Evolutionary conservation across 1,140 invertebrate genomes (phyloP), one percentile per base, ranked within the genome.

Genomic region (Lasioglossum albipes): DNA sequence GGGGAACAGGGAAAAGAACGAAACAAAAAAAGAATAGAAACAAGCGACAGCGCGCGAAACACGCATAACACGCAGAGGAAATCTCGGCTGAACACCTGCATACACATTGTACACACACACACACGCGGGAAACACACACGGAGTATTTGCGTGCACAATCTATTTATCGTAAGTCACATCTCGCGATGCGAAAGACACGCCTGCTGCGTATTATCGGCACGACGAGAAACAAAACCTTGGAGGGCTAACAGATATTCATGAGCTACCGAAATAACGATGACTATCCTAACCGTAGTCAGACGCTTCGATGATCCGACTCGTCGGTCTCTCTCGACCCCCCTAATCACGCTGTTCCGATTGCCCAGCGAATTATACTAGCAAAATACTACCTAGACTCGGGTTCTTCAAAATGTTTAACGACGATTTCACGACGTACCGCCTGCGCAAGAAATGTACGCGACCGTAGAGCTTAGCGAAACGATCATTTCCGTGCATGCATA

Each of bases 131-230:
- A 36, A 42, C 13, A 27, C 27, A 66, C 73, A 20, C 27, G 27
- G 36, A 62, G 41, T 67, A 81, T 75, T 75, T 76, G 72, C 79
- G 72, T 81, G 82, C 72, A 75, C 81, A 70, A 81, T 81, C 27
- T 77, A 61, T 70, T 62, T 62, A 59, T 54, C 81, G 68, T 66
- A 42, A 52, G 61, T 61, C n/a, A 20, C 54, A 42, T 62, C 61
- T 42, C 75, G 16, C 67, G 59, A 57, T 52, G 61, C 36, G 57
- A n/a, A 31, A 41, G 22, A 70, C 10, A 54, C 13, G 5, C 5
- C 18, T 54, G 74, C 74, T 65, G 66, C 22, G 20, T 45, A 49
- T 16, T 16, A 67, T 10, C 61, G 36, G 64, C 54, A 68, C 27
- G 42, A 49, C 42, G n/a, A 75, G 57, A 49, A 54, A 52, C 2